A percentile compares a stretch with the other conserved stretches of the same genome.
These are phyloP conservation scores for Geodia barretti DNA, from an alignment of 37 sponge, comb jelly and placozoan genomes.

Conservation along the genomic window DNA sequence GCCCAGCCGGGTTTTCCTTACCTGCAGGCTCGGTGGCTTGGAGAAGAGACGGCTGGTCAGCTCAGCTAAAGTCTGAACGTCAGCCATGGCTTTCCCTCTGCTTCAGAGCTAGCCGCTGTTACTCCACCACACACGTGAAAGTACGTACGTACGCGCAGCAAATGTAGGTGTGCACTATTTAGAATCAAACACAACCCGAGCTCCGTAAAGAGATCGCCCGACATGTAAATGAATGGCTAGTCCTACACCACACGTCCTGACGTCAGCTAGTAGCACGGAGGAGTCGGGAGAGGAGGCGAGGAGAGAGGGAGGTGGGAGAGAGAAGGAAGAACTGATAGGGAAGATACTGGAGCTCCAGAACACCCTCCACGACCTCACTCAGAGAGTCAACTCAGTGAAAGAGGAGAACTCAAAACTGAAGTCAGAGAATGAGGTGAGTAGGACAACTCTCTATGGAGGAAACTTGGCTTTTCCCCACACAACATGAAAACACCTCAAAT, in stretches of 20 bases:
- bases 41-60: slow-evolving; percentile 32
- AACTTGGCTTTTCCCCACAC: neutral
- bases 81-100: neutral
- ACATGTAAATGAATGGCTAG: too few species aligned
- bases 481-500: too few species aligned
- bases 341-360: slow-evolving; percentile 75
- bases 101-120: neutral
- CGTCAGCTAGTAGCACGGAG: too few species aligned
- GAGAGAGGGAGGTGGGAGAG: neutral
- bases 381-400: slow-evolving; percentile 79
- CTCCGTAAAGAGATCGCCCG: too few species aligned
- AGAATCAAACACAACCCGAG: too few species aligned
- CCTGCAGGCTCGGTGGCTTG: slow-evolving; percentile 44
- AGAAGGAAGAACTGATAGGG: slow-evolving; percentile 65
- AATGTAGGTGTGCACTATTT: too few species aligned
- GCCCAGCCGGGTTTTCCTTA: neutral
- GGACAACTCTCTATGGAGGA: too few species aligned
- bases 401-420: slow-evolving; percentile 76
- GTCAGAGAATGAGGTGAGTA: slow-evolving; percentile 66
- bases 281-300: too few species aligned
- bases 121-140: neutral
- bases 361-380: slow-evolving; percentile 77
- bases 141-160: too few species aligned
- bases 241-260: too few species aligned
- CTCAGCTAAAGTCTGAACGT: neutral